Evolutionary conservation across 2,888 invertebrate species (phyloP).

Genomic region (Apamea sordens): DNA sequence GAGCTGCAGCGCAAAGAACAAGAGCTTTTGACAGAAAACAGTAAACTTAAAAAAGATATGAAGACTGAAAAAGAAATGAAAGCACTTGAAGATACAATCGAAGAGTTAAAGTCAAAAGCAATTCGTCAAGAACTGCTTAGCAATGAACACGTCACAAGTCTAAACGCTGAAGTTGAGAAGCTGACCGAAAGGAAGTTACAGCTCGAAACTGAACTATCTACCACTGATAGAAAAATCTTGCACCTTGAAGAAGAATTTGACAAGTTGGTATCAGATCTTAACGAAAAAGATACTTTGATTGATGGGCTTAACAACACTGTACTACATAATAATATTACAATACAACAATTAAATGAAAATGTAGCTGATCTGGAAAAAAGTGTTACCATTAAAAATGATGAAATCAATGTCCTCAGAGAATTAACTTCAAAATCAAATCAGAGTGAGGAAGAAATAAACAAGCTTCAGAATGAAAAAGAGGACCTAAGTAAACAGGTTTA

Average conservation of each 20-base stretch:
- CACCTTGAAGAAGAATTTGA: constrained; percentile 84
- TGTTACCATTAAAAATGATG: constrained; percentile 75
- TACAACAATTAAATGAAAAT: constrained; percentile 72
- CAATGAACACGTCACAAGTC: constrained; percentile 70
- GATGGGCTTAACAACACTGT: constrained; percentile 77
- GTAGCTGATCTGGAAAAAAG: constrained; percentile 75
- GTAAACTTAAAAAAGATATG: constrained; percentile 68
- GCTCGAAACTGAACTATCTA: constrained; percentile 77
- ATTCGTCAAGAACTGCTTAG: constrained; percentile 71
- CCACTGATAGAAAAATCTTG: constrained; percentile 79
- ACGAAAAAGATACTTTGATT: constrained; percentile 84
- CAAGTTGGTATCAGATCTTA: constrained; percentile 79
- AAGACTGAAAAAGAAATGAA: constrained; percentile 61
- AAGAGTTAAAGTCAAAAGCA: constrained; percentile 74
- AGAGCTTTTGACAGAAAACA: constrained; percentile 70
- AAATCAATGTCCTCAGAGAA: constrained; percentile 76
- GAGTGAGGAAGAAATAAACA: constrained; percentile 75
- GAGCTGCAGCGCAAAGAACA: constrained; percentile 66
- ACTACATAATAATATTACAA: constrained; percentile 71
- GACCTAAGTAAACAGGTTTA: constrained; percentile 76
- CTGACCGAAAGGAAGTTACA: constrained; percentile 73
- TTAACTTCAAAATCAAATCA: constrained; percentile 67
- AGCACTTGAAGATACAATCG: constrained; percentile 69
- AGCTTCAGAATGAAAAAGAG: constrained; percentile 77
- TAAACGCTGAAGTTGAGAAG: constrained; percentile 77